Percentiles rank a stretch among this genome's conserved stretches.
These are phyloP conservation scores for Ennomos fuscantarius DNA, from an alignment of 2,888 invertebrate species.

Conservation along the genomic window DNA sequence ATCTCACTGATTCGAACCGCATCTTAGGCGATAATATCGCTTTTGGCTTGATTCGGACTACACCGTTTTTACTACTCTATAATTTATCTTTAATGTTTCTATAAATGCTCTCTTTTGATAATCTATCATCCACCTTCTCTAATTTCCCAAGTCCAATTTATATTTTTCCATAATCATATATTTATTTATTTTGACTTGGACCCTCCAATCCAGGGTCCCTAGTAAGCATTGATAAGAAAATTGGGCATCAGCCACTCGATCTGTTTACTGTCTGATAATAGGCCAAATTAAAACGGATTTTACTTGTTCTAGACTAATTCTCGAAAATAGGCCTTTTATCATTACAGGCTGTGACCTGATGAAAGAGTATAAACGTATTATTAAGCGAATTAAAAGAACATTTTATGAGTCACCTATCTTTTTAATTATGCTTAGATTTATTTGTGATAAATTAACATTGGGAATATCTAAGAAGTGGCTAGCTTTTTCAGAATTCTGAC, in stretches of 20 bases:
- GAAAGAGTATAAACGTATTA: conserved; percentile 28
- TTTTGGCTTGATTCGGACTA: no score
- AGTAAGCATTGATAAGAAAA: no score
- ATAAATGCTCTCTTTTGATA: no score
- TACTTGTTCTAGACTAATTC: conserved; percentile 12
- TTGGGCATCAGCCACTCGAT: background rate
- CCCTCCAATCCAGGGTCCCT: no score
- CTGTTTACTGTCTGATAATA: conserved; percentile 4
- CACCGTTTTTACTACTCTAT: no score
- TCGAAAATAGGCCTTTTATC: conserved; percentile 24
- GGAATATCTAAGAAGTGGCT: conserved; percentile 49
- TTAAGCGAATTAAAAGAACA: conserved; percentile 21
- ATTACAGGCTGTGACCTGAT: conserved; percentile 27
- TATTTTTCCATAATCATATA: no score
- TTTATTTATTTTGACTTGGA: no score
- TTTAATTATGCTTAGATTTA: conserved; percentile 48
- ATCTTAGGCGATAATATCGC: no score
- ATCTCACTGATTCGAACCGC: no score
- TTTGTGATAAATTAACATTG: conserved; percentile 55
- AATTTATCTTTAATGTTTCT: no score
- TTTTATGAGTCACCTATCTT: conserved; percentile 18
- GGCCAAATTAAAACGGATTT: conserved; percentile 1
- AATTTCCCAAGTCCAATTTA: no score
- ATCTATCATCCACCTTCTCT: no score
- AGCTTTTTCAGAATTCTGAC: conserved; percentile 7